phyloP scores from a whole-genome alignment of 2,888 invertebrate genomes.

The Synanthedon andrenaeformis region DNA sequence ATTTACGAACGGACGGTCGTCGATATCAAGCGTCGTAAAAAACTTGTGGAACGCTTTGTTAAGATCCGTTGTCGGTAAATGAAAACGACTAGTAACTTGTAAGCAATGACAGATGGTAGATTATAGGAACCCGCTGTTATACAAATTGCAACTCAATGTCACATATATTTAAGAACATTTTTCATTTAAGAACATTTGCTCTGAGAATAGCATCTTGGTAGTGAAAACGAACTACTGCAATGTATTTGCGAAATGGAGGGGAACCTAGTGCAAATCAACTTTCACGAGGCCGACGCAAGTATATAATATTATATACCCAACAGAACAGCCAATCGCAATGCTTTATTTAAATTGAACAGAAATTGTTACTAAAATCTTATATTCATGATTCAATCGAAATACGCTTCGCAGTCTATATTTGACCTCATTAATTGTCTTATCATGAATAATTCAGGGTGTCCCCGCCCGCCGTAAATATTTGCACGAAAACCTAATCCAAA shows the following conservation, averaged over 20 bases:
- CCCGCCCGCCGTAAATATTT: conserved; percentile 5
- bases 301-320: conserved; percentile 10
- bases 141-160: too few relatives aligned
- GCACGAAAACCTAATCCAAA: not conserved
- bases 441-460: conserved; percentile 41
- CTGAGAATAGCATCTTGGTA: conserved; percentile 1
- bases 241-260: conserved; percentile 15
- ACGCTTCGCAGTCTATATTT: conserved; percentile 23
- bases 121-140: too few relatives aligned
- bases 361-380: conserved; percentile 19
- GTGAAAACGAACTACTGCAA: conserved; percentile 25
- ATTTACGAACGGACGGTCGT: too few relatives aligned
- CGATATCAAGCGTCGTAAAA: too few relatives aligned
- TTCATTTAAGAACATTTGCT: too few relatives aligned
- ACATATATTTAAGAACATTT: too few relatives aligned
- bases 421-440: conserved; percentile 24
- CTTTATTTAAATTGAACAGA: conserved; percentile 16
- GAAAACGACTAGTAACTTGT: too few relatives aligned
- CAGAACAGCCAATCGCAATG: conserved; percentile 24
- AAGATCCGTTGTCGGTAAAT: too few relatives aligned
- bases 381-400: conserved; percentile 22
- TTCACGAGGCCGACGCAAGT: conserved; percentile 39
- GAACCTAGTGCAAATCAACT: conserved; percentile 45
- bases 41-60: too few relatives aligned
- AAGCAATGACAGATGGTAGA: too few relatives aligned